Conservation (phyloP, 2,113 vertebrate species). For the Triplophysa tibetana region DNA sequence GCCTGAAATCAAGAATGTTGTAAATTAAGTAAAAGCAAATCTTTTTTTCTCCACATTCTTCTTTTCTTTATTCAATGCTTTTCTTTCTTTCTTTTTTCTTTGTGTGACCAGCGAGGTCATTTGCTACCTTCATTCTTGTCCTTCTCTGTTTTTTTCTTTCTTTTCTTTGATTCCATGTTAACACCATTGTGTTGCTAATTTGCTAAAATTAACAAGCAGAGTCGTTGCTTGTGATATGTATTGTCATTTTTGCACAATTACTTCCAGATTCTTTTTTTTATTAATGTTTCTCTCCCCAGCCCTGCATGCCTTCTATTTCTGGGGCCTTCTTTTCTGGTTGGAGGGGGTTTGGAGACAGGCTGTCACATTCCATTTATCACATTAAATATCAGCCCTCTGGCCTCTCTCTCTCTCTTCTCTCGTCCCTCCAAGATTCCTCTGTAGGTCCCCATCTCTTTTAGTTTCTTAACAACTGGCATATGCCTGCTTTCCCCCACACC, state of each 20-base stretch:
- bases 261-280: constrained; percentile 33
- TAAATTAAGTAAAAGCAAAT: constrained; percentile 46
- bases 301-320: constrained; percentile 70
- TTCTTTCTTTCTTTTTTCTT: constrained; percentile 51
- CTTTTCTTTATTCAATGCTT: constrained; percentile 48
- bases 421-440: constrained; percentile 63
- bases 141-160: background rate
- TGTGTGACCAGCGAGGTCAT: constrained; percentile 3
- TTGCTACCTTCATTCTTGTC: background rate
- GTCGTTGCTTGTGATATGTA: background rate
- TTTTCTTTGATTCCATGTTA: constrained; percentile 1
- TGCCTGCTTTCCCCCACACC: constrained; percentile 56
- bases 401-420: constrained; percentile 56
- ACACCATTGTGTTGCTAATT: background rate
- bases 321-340: constrained; percentile 72
- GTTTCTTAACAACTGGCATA: constrained; percentile 71
- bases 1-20: constrained; percentile 54
- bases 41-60: constrained; percentile 44
- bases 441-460: constrained; percentile 66
- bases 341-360: constrained; percentile 72
- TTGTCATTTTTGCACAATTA: constrained; percentile 17
- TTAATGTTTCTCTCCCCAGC: constrained; percentile 39
- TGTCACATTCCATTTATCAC: constrained; percentile 82
- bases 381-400: constrained; percentile 79
- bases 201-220: constrained; percentile 18